Percentiles rank a stretch among this genome's conserved stretches.
Evolutionary conservation across 2,113 vertebrate species (phyloP).

Genomic region (Cathartes aura): DNA sequence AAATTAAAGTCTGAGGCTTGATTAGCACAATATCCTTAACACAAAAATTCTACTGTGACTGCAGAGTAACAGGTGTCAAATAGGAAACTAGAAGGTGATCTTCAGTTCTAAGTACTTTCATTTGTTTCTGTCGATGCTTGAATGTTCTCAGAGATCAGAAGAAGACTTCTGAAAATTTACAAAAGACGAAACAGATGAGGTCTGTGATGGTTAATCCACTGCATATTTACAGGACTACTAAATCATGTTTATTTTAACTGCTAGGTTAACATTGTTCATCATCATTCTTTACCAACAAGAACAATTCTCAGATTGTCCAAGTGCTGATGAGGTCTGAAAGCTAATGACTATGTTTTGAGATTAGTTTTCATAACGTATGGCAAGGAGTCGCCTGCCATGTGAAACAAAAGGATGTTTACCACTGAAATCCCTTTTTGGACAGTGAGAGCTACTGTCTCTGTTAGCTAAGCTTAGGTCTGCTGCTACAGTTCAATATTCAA

Average conservation of each 20-base stretch:
- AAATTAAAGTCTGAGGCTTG: not conserved
- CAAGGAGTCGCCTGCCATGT: not conserved
- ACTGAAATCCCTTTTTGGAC: not conserved
- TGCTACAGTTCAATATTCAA: not conserved
- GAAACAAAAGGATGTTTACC: not conserved
- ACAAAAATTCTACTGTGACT: not conserved
- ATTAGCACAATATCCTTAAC: not conserved
- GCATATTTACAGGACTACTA: not conserved
- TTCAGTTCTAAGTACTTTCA: not conserved
- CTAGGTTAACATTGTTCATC: not conserved
- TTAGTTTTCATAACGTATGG: not conserved
- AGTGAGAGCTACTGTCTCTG: not conserved
- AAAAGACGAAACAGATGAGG: not conserved
- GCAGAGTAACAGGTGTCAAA: not conserved
- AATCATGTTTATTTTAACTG: not conserved
- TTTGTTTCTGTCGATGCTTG: not conserved
- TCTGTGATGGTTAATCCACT: not conserved
- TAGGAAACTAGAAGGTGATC: not conserved
- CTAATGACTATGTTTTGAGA: not conserved
- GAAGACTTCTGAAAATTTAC: not conserved
- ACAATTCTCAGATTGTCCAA: not conserved
- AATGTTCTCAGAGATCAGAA: not conserved
- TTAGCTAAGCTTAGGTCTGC: not conserved
- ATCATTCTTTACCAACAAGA: not conserved
- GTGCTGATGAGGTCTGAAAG: not conserved